Base-by-base conservation (phyloP, 2,888 invertebrate genomes). In the Hirtodrosophila trivittata region DNA sequence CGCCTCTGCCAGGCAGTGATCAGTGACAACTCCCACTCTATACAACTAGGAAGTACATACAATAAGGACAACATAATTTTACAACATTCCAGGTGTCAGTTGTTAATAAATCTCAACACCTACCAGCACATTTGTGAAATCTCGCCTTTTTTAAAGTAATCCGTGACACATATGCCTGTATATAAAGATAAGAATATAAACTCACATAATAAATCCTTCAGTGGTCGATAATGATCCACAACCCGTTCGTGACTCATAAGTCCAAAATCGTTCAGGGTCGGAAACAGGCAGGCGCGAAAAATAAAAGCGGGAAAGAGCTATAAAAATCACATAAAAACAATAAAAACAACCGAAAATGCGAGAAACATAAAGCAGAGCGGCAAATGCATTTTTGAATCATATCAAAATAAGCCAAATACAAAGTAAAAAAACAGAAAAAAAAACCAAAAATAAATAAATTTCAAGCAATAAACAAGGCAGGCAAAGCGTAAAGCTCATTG, bases 311-410 rank as follows among this genome's bases (percentile, higher is more conserved):
- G 63, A 57, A 77, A 85, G 64, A 49, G 69, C 55, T 64, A 77
- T 82, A 78, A 78, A 78, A 82, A 63, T 32, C 56, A 43, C 72
- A 75, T 63, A 73, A 59, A 64, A 75, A 50, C 41, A 33, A 54
- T 2, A 33, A 28, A 35, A 50, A 10, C 51, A 60, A 25, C 10
- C 26, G 33, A 81, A 81, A 66, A 85, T 75, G 78, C 69, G 64
- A 70, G 60, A 65, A 30, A 66, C 46, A 73, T 71, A 75, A 77
- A 71, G 43, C 55, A 55, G 32, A 62, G 42, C 54, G 51, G 30
- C 56, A 71, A 77, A 77, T 82, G 66, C 83, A 66, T n/a, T 82
- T 77, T 77, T 74, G 82, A 77, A 69, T 62, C 49, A 58, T 55
- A 68, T 65, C 51, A 46, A 69, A 68, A 60, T 35, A 32, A 80